Conservation (phyloP, 1,140 invertebrate species). For the Coenobita brevimanus region DNA sequence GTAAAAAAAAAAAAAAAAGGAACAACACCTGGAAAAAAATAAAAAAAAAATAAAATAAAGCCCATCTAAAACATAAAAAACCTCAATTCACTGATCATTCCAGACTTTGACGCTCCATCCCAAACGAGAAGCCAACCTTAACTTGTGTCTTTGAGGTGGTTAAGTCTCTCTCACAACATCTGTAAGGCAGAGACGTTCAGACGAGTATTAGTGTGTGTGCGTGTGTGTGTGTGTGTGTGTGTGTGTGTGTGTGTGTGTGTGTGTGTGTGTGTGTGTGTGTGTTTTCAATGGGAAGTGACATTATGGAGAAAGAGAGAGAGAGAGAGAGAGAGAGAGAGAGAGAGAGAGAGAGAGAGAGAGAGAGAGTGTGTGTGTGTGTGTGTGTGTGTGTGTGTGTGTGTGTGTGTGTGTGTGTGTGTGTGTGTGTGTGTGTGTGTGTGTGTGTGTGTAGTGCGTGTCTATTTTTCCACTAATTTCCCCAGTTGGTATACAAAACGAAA, state of each 20-base stretch:
- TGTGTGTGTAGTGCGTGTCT: too few relatives aligned
- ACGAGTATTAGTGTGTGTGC: slow-evolving; percentile 10
- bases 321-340: slow-evolving; percentile 5
- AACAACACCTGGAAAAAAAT: too few relatives aligned
- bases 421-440: slow-evolving; percentile 18
- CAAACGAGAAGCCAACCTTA: too few relatives aligned
- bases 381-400: slow-evolving; percentile 27
- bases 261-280: neutral
- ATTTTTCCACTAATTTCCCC: too few relatives aligned
- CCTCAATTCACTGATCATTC: too few relatives aligned
- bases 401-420: slow-evolving; percentile 27
- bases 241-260: neutral
- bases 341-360: slow-evolving; percentile 25
- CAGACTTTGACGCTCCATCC: too few relatives aligned
- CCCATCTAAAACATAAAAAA: too few relatives aligned
- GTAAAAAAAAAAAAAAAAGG: too few relatives aligned
- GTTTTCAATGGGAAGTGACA: too few relatives aligned
- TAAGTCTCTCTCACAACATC: neutral
- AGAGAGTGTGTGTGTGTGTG: slow-evolving; percentile 12
- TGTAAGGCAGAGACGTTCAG: neutral
- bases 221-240: slow-evolving; percentile 33
- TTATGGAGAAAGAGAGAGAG: neutral
- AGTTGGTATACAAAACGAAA: too few relatives aligned
- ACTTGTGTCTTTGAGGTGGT: neutral
- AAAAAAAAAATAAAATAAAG: too few relatives aligned